A percentile compares a stretch with the other conserved stretches of the same genome.
Conservation (phyloP, 2,797 vertebrate genomes). For the Anniella stebbinsi region DNA sequence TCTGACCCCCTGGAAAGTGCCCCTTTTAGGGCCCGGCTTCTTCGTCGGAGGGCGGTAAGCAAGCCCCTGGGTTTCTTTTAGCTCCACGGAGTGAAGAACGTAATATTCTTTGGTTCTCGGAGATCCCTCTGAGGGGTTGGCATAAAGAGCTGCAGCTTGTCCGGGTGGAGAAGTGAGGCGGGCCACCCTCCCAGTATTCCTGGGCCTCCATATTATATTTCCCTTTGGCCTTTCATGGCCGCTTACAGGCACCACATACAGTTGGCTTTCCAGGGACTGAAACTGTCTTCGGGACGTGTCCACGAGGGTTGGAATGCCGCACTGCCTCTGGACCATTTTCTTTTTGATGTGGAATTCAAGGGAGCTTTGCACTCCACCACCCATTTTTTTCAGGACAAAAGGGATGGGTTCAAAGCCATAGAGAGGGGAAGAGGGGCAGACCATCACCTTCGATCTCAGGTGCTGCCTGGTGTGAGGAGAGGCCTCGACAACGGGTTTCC, state of each 20-base stretch:
- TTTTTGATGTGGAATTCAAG: conserved; percentile 31
- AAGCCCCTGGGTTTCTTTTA: neutral
- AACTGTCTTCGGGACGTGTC: neutral
- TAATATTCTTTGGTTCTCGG: no score
- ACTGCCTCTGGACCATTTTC: conserved; percentile 32
- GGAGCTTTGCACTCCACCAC: neutral
- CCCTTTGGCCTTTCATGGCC: fast-evolving
- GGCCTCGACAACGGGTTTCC: no score
- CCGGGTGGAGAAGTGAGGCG: neutral
- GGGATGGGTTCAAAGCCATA: neutral
- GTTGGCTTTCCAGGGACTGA: neutral
- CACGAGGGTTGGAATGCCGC: neutral
- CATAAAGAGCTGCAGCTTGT: no score
- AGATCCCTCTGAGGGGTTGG: neutral
- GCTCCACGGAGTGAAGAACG: neutral
- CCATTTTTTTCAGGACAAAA: neutral
- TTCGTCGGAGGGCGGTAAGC: neutral
- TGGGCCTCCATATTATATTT: fast-evolving
- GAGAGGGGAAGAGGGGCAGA: fast-evolving
- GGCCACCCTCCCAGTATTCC: fast-evolving
- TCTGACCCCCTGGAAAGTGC: neutral
- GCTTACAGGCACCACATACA: neutral
- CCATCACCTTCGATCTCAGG: fast-evolving
- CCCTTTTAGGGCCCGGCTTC: neutral
- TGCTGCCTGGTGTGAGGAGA: no score